These are phyloP conservation scores for Lycodopsis pacificus DNA, from an alignment of 2,797 vertebrate genomes.

Conservation along the genomic window DNA sequence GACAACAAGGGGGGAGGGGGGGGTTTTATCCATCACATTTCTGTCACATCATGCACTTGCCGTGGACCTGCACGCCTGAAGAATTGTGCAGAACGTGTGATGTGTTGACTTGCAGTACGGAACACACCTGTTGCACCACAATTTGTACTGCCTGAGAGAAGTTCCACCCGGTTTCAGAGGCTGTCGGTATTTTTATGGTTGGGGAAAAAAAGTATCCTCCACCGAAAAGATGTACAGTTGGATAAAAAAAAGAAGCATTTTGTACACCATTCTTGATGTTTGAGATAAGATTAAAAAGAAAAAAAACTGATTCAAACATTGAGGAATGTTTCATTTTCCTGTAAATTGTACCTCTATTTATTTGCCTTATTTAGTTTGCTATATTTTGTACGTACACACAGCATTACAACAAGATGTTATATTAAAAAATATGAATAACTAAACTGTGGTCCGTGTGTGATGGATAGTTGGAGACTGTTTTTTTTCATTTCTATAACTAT, in stretches of 20 bases:
- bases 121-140: constrained; percentile 61
- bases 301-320: constrained; percentile 69
- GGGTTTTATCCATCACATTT: constrained; percentile 23
- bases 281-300: constrained; percentile 64
- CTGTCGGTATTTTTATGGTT: constrained; percentile 81
- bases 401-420: constrained; percentile 86
- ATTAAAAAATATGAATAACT: constrained; percentile 79
- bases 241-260: constrained; percentile 78
- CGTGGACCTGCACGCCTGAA: constrained; percentile 65
- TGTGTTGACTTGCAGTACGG: constrained; percentile 59
- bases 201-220: constrained; percentile 66
- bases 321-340: constrained; percentile 87
- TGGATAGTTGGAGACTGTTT: constrained; percentile 76
- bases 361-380: constrained; percentile 94
- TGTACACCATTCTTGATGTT: constrained; percentile 86
- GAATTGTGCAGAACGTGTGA: constrained; percentile 68
- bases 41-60: constrained; percentile 67
- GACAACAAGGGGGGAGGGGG: neutral
- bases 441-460: constrained; percentile 81
- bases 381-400: constrained; percentile 91
- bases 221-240: constrained; percentile 85
- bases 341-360: constrained; percentile 95
- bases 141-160: constrained; percentile 71
- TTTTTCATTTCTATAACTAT: constrained; percentile 57
- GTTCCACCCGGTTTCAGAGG: constrained; percentile 78